Conservation (phyloP, 92 coral and sea anemone genomes). For the Parazoanthus atlanticus region DNA sequence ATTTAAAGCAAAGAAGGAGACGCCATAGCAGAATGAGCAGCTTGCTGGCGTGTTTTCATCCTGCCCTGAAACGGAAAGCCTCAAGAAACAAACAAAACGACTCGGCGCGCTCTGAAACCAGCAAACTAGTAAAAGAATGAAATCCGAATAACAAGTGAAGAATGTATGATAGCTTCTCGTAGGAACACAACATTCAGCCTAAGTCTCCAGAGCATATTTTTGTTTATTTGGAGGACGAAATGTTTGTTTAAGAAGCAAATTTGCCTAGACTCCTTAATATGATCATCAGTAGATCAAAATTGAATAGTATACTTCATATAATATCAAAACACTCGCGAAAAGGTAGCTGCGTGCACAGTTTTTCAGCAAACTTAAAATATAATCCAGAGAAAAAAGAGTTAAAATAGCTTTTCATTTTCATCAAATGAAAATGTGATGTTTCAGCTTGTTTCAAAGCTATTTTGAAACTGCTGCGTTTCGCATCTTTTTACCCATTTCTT, state of each 20-base stretch:
- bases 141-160: not conserved
- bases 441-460: not conserved
- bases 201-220: not conserved
- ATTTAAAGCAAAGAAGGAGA: slow-evolving; percentile 2
- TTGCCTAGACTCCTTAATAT: not conserved
- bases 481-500: too few species aligned
- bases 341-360: not conserved
- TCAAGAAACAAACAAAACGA: slow-evolving; percentile 7
- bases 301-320: not conserved
- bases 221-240: not conserved
- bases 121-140: slow-evolving; percentile 36
- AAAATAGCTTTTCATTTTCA: too few species aligned
- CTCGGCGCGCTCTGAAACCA: slow-evolving; percentile 17
- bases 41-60: slow-evolving; percentile 28
- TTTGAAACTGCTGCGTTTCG: not conserved
- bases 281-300: not conserved
- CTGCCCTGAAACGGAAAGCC: slow-evolving; percentile 25
- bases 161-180: not conserved
- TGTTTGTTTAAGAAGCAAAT: not conserved
- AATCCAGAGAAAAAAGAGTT: not conserved
- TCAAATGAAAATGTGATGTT: not conserved
- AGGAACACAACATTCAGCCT: too few species aligned
- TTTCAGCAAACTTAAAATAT: not conserved
- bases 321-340: not conserved
- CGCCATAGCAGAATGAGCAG: slow-evolving; percentile 1